A percentile compares a stretch with the other conserved stretches of the same genome.
Evolutionary conservation across 2,888 invertebrate genomes (phyloP).

Genomic region (Temnothorax unifasciatus): DNA sequence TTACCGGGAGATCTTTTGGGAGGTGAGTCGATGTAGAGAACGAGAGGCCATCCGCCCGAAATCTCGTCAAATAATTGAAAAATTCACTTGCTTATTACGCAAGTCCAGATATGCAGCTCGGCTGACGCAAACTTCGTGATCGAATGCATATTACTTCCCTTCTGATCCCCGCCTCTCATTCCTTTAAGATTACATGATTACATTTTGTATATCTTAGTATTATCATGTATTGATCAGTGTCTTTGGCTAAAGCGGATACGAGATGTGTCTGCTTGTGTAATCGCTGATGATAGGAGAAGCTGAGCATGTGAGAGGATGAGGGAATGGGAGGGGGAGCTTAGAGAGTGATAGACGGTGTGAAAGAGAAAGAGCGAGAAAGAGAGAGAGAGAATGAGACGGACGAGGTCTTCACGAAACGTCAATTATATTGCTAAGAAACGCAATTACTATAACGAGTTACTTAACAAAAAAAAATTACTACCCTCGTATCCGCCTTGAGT

Average conservation of each 20-base stretch:
- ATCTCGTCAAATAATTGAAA: constrained; percentile 51
- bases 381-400: constrained; percentile 47
- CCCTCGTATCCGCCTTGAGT: constrained; percentile 63
- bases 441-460: constrained; percentile 75
- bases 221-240: constrained; percentile 42
- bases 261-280: constrained; percentile 27
- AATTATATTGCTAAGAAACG: constrained; percentile 78
- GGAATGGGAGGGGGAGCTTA: constrained; percentile 34
- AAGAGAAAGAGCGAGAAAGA: not conserved
- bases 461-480: constrained; percentile 64
- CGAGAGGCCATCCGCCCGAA: constrained; percentile 65
- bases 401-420: constrained; percentile 82
- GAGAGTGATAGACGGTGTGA: constrained; percentile 30
- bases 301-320: constrained; percentile 11
- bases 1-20: constrained; percentile 95
- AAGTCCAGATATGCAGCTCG: constrained; percentile 47
- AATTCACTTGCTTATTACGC: constrained; percentile 48
- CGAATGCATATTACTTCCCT: constrained; percentile 42
- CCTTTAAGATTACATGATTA: constrained; percentile 43
- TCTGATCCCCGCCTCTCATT: constrained; percentile 45
- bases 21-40: constrained; percentile 93
- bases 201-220: constrained; percentile 56
- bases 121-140: constrained; percentile 49
- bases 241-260: constrained; percentile 32
- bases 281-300: constrained; percentile 11